These are phyloP conservation scores for Hyperopisus bebe DNA, from an alignment of 2,113 vertebrate species.

Conservation along the genomic window DNA sequence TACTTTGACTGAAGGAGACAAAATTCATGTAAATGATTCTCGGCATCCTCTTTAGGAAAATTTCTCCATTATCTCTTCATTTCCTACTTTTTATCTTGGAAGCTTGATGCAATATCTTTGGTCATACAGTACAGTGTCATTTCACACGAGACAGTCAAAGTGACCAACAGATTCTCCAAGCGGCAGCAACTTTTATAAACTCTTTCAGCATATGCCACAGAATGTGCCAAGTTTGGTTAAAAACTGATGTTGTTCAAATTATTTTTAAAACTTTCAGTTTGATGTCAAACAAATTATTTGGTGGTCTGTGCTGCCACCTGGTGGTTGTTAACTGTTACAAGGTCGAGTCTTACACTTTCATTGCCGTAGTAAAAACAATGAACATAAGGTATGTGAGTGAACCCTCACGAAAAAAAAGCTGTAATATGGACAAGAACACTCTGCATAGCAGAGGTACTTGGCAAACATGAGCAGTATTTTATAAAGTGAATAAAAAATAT, in stretches of 20 bases:
- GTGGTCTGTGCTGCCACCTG: background rate
- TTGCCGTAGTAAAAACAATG: background rate
- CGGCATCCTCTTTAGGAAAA: background rate
- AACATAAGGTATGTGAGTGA: background rate
- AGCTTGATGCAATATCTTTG: too few relatives aligned
- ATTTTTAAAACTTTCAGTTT: background rate
- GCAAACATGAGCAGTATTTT: background rate
- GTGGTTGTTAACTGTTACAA: background rate
- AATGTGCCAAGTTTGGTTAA: background rate
- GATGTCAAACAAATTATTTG: background rate
- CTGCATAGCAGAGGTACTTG: background rate
- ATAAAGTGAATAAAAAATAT: background rate
- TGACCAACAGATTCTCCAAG: too few relatives aligned
- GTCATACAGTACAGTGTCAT: too few relatives aligned
- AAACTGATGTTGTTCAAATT: background rate
- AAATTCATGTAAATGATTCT: background rate
- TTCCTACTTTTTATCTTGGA: too few relatives aligned
- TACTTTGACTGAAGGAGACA: background rate
- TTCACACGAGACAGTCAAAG: too few relatives aligned
- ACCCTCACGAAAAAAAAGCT: background rate
- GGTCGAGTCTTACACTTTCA: background rate
- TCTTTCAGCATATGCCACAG: background rate
- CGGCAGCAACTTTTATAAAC: too few relatives aligned
- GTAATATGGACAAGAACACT: background rate
- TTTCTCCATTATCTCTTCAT: too few relatives aligned